A percentile compares a stretch with the other conserved stretches of the same genome.
phyloP scores from a whole-genome alignment of 2,113 vertebrate species.

The Kobus ellipsiprymnus region DNA sequence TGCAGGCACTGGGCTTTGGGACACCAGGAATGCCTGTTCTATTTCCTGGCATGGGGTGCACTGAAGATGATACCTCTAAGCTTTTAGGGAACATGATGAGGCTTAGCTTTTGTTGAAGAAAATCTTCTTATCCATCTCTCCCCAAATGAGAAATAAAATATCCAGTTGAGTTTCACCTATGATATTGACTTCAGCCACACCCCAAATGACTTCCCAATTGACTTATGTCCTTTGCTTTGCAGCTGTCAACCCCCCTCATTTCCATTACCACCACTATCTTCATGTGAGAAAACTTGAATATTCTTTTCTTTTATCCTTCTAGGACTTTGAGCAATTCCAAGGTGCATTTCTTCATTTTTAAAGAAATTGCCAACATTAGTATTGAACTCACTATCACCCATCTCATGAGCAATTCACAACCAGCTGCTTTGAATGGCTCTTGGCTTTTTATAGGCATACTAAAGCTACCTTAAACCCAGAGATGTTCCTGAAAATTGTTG shows the following conservation, averaged over 20 bases:
- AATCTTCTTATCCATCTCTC: constrained; percentile 28
- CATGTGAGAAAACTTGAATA: background rate
- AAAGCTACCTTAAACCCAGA: constrained; percentile 74
- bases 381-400: constrained; percentile 60
- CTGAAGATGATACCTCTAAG: background rate
- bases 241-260: background rate
- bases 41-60: background rate
- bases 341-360: constrained; percentile 58
- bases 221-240: background rate
- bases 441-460: constrained; percentile 70
- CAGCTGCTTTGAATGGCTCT: constrained; percentile 74
- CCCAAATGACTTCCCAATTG: background rate
- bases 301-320: background rate
- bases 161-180: constrained; percentile 23
- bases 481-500: constrained; percentile 66
- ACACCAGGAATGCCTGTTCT: constrained; percentile 16
- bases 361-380: constrained; percentile 56
- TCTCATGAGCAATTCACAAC: constrained; percentile 74
- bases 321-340: constrained; percentile 39
- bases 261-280: background rate
- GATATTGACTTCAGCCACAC: background rate
- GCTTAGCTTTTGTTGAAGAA: constrained; percentile 50
- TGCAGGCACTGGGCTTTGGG: background rate
- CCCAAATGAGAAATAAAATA: constrained; percentile 25
- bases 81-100: background rate